These are phyloP conservation scores for Graphium colonna DNA, from an alignment of 2,888 invertebrate species.

Conservation along the genomic window DNA sequence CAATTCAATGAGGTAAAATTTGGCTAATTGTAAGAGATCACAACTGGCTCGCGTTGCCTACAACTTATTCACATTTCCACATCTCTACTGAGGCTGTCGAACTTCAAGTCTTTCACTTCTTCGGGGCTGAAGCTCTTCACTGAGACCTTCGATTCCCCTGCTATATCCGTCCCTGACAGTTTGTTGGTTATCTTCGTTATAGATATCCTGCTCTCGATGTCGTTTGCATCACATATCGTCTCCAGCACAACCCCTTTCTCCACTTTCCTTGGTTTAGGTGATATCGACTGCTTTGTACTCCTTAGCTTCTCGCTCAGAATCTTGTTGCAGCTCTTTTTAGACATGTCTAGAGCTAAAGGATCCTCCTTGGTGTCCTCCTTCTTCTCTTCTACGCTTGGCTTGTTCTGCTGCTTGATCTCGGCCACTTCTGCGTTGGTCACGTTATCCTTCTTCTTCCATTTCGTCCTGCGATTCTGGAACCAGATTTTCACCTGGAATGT, in stretches of 20 bases:
- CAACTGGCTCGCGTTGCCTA: neutral
- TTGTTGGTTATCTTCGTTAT: slow-evolving; percentile 76
- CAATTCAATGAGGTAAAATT: no score
- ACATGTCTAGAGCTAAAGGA: slow-evolving; percentile 66
- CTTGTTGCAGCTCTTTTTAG: slow-evolving; percentile 65
- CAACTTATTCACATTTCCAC: slow-evolving; percentile 62
- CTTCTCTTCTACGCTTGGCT: slow-evolving; percentile 50
- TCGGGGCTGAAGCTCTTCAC: slow-evolving; percentile 69
- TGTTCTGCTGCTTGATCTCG: slow-evolving; percentile 85
- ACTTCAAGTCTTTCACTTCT: slow-evolving; percentile 64
- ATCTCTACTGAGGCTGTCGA: slow-evolving; percentile 57
- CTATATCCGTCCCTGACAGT: slow-evolving; percentile 60
- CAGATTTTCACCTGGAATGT: slow-evolving; percentile 91
- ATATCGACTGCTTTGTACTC: slow-evolving; percentile 46
- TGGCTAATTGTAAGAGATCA: no score
- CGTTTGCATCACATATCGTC: slow-evolving; percentile 61
- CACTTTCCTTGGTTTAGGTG: slow-evolving; percentile 57
- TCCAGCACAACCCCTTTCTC: slow-evolving; percentile 65
- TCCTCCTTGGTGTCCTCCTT: slow-evolving; percentile 55
- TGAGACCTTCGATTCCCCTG: slow-evolving; percentile 49
- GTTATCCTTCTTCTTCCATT: slow-evolving; percentile 95
- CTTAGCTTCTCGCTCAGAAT: slow-evolving; percentile 63
- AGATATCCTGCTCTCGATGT: slow-evolving; percentile 74
- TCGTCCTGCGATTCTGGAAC: slow-evolving; percentile 90
- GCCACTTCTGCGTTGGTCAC: slow-evolving; percentile 93